Evolutionary conservation across 2,888 invertebrate genomes (phyloP), one percentile per base, ranked within the genome.

Genomic region (Chaitophorus viminalis): DNA sequence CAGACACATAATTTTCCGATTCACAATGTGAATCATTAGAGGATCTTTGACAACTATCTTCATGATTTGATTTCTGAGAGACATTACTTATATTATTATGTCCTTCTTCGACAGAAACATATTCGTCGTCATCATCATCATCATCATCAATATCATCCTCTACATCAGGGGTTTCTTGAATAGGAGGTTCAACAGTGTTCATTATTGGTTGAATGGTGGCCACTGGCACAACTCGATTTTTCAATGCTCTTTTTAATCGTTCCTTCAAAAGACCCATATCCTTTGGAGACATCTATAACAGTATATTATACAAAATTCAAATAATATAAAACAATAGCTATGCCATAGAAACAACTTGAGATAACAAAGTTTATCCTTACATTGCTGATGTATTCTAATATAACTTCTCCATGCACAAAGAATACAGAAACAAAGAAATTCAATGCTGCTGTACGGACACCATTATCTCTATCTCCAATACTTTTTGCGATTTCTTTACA

Each of bases 381-480:
- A 93, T 96, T 95, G 89, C 98, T 98, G 90, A 98, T 94, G 92
- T 96, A 94, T 93, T 98, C 98, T 92, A 95, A 97, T 0, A 98
- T 93, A 91, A 94, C 95, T 90, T 99, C 99, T 0, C 98, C 98
- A 89, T 97, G 95, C 65, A 97, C 93, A 92, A 95, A 95, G 92
- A 96, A 98, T 0, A 96, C 98, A 90, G 95, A 95, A 0, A 98
- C 96, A 84, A 98, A 94, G 90, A 97, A 96, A 93, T 99, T 99
- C 82, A 99, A 93, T 0, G 99, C 98, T 0, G 98, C 98, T 91
- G 97, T 98, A 79, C 99, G 93, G 75, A 99, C 99, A 4, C 96
- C 95, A 92, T 98, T 98, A 92, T 99, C 99, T 39, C 98, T 93
- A 92, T 99, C 99, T 0, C 97, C 96, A 91, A 99, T 99, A 91